These are phyloP conservation scores for Nothura maculosa DNA, from an alignment of 2,797 vertebrate genomes.

Conservation along the genomic window DNA sequence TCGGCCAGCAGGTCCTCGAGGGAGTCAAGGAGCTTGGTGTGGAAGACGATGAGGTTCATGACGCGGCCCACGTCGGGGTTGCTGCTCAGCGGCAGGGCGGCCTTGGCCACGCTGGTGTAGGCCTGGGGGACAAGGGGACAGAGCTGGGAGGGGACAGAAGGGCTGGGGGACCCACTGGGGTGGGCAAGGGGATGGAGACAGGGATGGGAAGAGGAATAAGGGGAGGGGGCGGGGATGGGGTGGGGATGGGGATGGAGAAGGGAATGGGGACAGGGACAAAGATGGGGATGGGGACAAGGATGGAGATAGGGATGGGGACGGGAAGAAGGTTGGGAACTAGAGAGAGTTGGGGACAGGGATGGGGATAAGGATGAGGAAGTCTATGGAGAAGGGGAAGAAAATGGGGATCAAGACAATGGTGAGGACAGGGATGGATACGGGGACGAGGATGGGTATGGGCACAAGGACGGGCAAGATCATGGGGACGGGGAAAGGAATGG, in stretches of 20 bases:
- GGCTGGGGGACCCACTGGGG: background rate
- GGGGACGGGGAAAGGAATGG: background rate
- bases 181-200: background rate
- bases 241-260: background rate
- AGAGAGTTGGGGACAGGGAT: too few relatives aligned
- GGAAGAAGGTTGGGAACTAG: background rate
- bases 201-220: too few relatives aligned
- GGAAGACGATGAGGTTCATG: constrained; percentile 93
- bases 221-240: fast-evolving
- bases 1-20: constrained; percentile 87
- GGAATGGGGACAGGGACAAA: background rate
- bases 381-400: background rate
- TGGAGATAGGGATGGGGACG: background rate
- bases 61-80: constrained; percentile 87
- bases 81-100: constrained; percentile 85
- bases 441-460: background rate
- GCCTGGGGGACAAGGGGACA: constrained; percentile 76
- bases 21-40: constrained; percentile 90
- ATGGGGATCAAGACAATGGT: background rate
- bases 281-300: background rate
- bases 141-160: background rate
- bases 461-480: too few relatives aligned
- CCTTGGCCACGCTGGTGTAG: constrained; percentile 91
- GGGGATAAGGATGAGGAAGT: too few relatives aligned
- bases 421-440: background rate